Percentiles rank a stretch among this genome's conserved stretches.
Conservation (phyloP, 2,888 invertebrate species). For the Tuberolachnus salignus region DNA sequence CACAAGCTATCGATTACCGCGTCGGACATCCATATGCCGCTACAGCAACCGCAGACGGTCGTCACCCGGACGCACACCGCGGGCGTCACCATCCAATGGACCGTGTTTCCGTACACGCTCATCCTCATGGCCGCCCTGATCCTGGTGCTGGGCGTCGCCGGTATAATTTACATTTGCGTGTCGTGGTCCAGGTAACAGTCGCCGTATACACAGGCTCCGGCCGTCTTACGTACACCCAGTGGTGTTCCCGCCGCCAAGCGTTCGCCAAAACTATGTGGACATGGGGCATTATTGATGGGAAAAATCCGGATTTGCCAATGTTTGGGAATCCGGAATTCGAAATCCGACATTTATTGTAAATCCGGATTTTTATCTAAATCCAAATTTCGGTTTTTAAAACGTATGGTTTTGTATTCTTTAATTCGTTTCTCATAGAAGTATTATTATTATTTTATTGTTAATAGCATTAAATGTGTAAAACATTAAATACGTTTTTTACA, state of each 20-base stretch:
- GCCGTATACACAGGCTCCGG: background rate
- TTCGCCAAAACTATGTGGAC: no score
- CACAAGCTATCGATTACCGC: constrained; percentile 73
- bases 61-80: constrained; percentile 63
- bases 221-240: background rate
- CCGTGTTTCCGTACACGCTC: constrained; percentile 86
- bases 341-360: no score
- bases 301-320: no score
- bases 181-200: constrained; percentile 77
- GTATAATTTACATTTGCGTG: constrained; percentile 90
- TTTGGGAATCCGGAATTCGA: no score
- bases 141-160: constrained; percentile 82
- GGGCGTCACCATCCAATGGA: constrained; percentile 67
- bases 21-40: constrained; percentile 70
- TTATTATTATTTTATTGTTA: no score
- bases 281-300: no score
- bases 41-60: constrained; percentile 58
- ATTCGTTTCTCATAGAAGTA: no score
- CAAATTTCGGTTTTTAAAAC: no score
- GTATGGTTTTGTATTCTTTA: no score
- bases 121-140: constrained; percentile 90
- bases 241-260: background rate
- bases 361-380: no score
- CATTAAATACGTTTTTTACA: no score
- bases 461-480: no score